Base-by-base conservation (phyloP, 2,113 vertebrate species). In the Rhodinocichla rosea region DNA sequence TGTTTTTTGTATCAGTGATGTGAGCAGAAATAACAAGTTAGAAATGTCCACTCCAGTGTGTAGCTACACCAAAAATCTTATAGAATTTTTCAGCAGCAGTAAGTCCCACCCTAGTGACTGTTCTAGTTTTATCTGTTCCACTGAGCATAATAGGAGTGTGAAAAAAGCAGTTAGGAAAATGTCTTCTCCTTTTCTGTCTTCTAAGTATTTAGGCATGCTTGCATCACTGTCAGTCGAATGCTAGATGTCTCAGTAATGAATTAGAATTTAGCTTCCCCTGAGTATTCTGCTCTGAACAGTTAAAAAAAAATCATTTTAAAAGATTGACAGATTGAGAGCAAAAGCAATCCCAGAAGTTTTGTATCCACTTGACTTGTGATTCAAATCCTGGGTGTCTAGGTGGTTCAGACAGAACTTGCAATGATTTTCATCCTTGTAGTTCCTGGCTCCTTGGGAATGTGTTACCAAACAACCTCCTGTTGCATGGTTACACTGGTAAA, bases 281-380 rank as follows among this genome's bases (percentile, higher is more conserved):
- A 83, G 83, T 86, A 88, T 88, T 92, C 87, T 81, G 60, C 12
- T 59, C 56, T 27, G 78, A 94, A 53, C 12, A 57, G n/a, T 79
- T 26, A 7, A 65, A 76, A 77, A 60, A 63, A 32, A 49, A 65
- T 32, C 0, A 50, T 85, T 91, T 95, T 67, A 49, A 64, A 75
- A 67, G 68, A 94, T 71, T 92, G 92, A 89, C 92, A 95, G 88
- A 90, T 77, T 91, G 85, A 88, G 82, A 87, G 78, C 71, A 95
- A 83, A 94, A 93, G 64, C 59, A 88, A 42, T 90, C 89, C 87
- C 90, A 81, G 82, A 95, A 94, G 47, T 94, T 92, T 89, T 94
- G 79, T 80, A 90, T 49, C 53, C 40, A 56, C 79, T 77, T 82
- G 45, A 70, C 9, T 47, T 86, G 47, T 92, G 87, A 92, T 50